phyloP scores from a whole-genome alignment of 37 sponge, comb jelly and placozoan species.

The Amphimedon queenslandica region DNA sequence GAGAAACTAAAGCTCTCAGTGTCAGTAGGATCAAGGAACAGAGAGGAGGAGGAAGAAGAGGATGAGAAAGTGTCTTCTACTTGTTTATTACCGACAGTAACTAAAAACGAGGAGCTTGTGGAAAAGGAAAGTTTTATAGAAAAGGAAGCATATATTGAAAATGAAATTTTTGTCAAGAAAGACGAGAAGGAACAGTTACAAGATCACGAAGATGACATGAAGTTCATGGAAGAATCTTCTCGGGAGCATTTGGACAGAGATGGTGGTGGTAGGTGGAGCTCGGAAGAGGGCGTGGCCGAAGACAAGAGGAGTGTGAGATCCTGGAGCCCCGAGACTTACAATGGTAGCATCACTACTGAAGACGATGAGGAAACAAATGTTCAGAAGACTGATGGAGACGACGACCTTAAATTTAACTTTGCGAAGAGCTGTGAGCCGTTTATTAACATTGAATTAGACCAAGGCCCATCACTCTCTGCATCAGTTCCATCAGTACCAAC shows the following conservation, averaged over 20 bases:
- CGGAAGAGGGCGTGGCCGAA: too few species aligned
- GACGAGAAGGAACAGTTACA: conserved; percentile 2
- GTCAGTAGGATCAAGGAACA: too few species aligned
- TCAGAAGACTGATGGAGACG: neutral
- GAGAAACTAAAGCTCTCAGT: too few species aligned
- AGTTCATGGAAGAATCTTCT: neutral
- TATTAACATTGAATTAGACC: neutral
- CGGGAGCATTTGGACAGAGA: neutral
- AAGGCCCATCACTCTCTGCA: neutral
- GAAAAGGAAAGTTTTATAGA: neutral
- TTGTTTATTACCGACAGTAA: too few species aligned
- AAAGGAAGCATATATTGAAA: neutral
- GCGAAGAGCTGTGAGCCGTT: neutral
- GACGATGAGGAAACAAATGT: neutral
- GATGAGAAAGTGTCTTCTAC: too few species aligned
- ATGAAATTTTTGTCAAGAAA: too few species aligned
- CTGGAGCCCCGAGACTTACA: neutral
- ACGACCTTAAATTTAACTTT: neutral
- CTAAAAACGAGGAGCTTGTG: too few species aligned
- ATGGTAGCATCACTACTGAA: neutral
- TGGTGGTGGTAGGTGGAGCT: too few species aligned
- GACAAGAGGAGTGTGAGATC: neutral
- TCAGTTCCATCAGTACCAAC: neutral
- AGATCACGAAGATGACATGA: neutral
- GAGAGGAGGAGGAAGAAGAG: too few species aligned